Base-by-base conservation (phyloP, 2,113 vertebrate genomes). In the Saccopteryx bilineata region DNA sequence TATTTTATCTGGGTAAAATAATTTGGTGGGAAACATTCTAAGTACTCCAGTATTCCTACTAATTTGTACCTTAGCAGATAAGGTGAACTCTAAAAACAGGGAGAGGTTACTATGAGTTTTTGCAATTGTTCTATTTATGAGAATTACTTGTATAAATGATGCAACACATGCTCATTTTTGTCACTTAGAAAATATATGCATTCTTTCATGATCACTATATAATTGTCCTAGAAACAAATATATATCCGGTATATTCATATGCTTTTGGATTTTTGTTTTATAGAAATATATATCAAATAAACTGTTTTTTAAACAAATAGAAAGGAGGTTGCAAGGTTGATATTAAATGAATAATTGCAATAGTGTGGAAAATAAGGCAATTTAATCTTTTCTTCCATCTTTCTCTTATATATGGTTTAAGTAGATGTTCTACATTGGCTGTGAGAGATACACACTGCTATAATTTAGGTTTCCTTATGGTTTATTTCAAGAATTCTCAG, bases 1-100 rank as follows among this genome's bases (percentile, higher is more conserved):
- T 10, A 90, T 13, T 46, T 94, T 52, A 79, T 33, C 94, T 95
- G 83, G 78, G 19, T 75, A 92, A 91, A 66, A 68, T 56, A 93
- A 46, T 1, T 92, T 87, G 79, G 26, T 91, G 4, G 88, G 46
- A 61, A 80, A 75, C 48, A 17, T 66, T 91, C 88, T n/a, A 95
- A 61, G 63, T 93, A 80, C 61, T 82, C 75, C 89, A 14, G 89
- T 89, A 50, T 72, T 61, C 2, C 17, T 58, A 92, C 61, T 81
- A 75, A 15, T 21, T 80, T 33, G 2, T 13, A 90, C 10, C 2
- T 94, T 95, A 56, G 23, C 58, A 90, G 66, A 72, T 81, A 85
- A 68, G 5, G 18, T 48, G 7, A 97, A 85, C 6, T 93, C 7
- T 18, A 52, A 48, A 50, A 94, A 23, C 21, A 9, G 21, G 50